Conservation (phyloP, 2,888 invertebrate species). For the Hypsopygia costalis region DNA sequence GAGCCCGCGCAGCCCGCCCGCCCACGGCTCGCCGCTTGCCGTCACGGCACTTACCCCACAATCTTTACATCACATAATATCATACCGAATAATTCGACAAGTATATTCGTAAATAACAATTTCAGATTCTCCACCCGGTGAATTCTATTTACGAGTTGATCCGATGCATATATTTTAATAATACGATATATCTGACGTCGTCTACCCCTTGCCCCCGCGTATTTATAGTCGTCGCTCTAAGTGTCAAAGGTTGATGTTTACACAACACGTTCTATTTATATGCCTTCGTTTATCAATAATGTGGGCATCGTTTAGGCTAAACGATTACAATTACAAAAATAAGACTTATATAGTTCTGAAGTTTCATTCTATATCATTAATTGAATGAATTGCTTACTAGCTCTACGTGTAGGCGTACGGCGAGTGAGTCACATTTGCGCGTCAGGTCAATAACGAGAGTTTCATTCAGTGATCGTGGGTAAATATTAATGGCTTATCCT, state of each 20-base stretch:
- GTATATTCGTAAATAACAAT: conserved; percentile 15
- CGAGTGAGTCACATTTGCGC: conserved; percentile 1
- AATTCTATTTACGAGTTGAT: conserved; percentile 10
- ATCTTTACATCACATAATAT: conserved; percentile 61
- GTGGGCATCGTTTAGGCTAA: neutral
- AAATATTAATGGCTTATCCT: too few species aligned
- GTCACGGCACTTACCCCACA: conserved; percentile 66
- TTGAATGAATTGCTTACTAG: conserved; percentile 5
- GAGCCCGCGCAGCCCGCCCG: conserved; percentile 50
- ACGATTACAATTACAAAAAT: neutral
- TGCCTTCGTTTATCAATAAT: conserved; percentile 7
- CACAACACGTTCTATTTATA: conserved; percentile 28
- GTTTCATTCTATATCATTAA: neutral
- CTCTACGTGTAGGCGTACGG: conserved; percentile 6
- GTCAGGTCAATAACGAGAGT: conserved; percentile 4
- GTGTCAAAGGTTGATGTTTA: conserved; percentile 33
- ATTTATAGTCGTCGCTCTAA: conserved; percentile 18
- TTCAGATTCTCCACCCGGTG: conserved; percentile 2
- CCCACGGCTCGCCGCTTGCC: conserved; percentile 51
- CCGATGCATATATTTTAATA: neutral
- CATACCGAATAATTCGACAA: conserved; percentile 40
- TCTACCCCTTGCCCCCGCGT: conserved; percentile 7
- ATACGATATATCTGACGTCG: conserved; percentile 4
- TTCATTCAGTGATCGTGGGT: neutral
- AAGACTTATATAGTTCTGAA: neutral